Evolutionary conservation across 1,140 invertebrate species (phyloP), one percentile per base, ranked within the genome.

Genomic region (Drosophila pectinifera): DNA sequence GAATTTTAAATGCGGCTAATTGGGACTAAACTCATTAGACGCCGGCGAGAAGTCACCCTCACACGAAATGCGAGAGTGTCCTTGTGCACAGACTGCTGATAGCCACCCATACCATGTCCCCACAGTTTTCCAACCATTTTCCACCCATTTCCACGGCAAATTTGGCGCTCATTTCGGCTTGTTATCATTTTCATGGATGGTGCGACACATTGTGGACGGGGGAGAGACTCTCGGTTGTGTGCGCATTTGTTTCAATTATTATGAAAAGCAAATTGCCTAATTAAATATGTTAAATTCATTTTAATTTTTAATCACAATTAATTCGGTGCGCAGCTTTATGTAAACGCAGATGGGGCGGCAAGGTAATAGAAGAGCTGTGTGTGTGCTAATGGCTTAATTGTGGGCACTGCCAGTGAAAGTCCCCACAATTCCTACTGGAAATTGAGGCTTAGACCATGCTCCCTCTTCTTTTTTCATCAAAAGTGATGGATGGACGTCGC

Each of bases 261-360:
- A 84, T 89, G 64, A 80, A 80, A 70, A 63, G 83, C 84, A 70
- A 84, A 88, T 89, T 80, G 80, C 73, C 80, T 84, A 89, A 89
- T 89, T 88, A 84, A 89, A 77, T 77, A 89, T 84, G 73, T 88
- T 61, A 68, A 88, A 88, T 78, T 80, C 84, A 80, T 88, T 88
- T 88, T 74, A 80, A 89, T 89, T 80, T 88, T 88, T 89, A 84
- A 88, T 89, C 78, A 84, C 80, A 84, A 84, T 89, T 84, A 80
- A 89, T 89, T 73, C 67, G 63, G 55, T 65, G 68, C 42, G 46
- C 57, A 57, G 73, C 51, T 46, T 34, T 41, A 26, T 46, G 57
- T 24, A 34, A 20, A 28, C 41, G 4, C 46, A 16, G 48, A 55
- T 53, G 55, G 39, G 43, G 58, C 38, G 28, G 51, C 49, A 38